Conservation (phyloP, 2,888 invertebrate species). For the Ophioninae sp. region DNA sequence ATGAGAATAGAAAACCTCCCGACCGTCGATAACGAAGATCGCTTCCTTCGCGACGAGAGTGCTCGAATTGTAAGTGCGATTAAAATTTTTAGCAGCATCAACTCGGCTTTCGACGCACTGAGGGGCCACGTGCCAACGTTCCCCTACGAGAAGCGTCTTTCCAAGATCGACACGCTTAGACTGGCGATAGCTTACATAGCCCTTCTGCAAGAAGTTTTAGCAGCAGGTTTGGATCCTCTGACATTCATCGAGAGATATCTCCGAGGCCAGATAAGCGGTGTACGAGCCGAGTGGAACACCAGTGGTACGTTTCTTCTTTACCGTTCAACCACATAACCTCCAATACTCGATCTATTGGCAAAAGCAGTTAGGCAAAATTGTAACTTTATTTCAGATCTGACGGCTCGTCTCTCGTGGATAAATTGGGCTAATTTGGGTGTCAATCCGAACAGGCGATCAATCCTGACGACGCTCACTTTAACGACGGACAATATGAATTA, state of each 20-base stretch:
- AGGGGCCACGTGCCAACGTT: slow-evolving; percentile 99
- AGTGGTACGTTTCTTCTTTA: slow-evolving; percentile 86
- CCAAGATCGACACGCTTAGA: slow-evolving; percentile 98
- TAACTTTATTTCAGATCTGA: slow-evolving; percentile 89
- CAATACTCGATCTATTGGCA: slow-evolving; percentile 35
- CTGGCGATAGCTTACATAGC: slow-evolving; percentile 99
- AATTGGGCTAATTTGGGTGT: slow-evolving; percentile 99
- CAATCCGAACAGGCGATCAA: slow-evolving; percentile 92
- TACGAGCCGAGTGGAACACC: slow-evolving; percentile 96
- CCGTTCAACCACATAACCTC: background rate
- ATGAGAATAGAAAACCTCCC: slow-evolving; percentile 26
- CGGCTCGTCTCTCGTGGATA: slow-evolving; percentile 98
- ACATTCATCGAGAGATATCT: slow-evolving; percentile 97
- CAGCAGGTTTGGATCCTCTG: slow-evolving; percentile 91
- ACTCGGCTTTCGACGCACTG: slow-evolving; percentile 99
- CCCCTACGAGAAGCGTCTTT: slow-evolving; percentile 98
- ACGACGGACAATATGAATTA: slow-evolving; percentile 85
- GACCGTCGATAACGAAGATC: background rate
- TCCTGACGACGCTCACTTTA: slow-evolving; percentile 90
- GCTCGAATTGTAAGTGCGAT: slow-evolving; percentile 76
- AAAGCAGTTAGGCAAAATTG: slow-evolving; percentile 51
- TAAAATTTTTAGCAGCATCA: slow-evolving; percentile 94
- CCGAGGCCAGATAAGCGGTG: slow-evolving; percentile 93
- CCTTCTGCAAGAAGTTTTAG: slow-evolving; percentile 92
- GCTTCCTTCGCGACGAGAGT: slow-evolving; percentile 11